Base-by-base conservation (phyloP, 2,797 vertebrate genomes). In the Sebastes jordani region DNA sequence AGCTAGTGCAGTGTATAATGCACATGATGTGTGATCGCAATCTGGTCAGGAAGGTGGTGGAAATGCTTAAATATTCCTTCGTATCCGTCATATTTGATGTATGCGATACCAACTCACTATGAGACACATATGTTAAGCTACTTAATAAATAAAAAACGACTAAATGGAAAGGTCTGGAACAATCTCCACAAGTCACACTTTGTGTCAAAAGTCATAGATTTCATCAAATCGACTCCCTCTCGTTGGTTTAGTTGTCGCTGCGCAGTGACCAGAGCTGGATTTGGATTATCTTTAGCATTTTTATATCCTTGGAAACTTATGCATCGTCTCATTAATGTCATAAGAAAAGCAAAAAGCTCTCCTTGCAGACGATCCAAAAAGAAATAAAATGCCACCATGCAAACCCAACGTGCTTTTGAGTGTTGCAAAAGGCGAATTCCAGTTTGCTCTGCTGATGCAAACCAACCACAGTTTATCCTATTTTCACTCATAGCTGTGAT, bases 1-100 rank as follows among this genome's bases (percentile, higher is more conserved):
- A 58, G 5, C 90, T 75, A 74, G 90, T 89, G 91, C 84, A 60
- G 69, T 32, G 74, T 55, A 62, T 6, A 30, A 52, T 20, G 62
- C 58, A 16, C 71, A 25, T 58, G 18, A 13, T 16, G 20, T 30
- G 60, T 54, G 52, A 82, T 91, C 91, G 75, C 30, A 78, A 67
- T 82, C 78, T 64, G 63, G 36, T 85, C 80, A 80, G 56, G 62
- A 78, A 76, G 61, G n/a, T 13, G 62, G 71, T 60, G 70, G 78
- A 71, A 38, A 34, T 36, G 13, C 11, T 23, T 77, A 27, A 56
- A 62, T 58, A 23, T 76, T 69, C 68, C 46, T 66, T 76, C 55
- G 29, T 27, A 4, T 74, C 54, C 20, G 42, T 30, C 9, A 29
- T 14, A 63, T 79, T 81, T 63, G 63, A 90, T 87, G 84, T 82